These are phyloP conservation scores for Hypolimnas misippus DNA, from an alignment of 2,888 invertebrate genomes.

Conservation along the genomic window DNA sequence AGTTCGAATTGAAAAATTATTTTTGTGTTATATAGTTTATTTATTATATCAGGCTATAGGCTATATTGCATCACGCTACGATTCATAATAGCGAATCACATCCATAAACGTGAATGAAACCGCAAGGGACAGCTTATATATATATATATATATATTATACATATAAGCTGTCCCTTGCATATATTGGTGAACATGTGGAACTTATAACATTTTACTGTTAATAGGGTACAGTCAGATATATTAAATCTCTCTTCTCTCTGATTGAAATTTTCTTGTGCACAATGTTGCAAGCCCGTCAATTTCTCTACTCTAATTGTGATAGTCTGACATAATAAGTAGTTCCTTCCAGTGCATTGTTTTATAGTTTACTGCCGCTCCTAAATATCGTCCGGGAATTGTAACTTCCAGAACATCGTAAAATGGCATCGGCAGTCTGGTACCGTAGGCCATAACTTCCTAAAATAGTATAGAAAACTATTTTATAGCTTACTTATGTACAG, in stretches of 20 bases:
- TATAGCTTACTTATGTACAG: conserved; percentile 8
- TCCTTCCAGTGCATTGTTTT: conserved; percentile 45
- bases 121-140: no score
- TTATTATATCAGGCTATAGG: no score
- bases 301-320: not conserved
- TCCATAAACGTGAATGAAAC: no score
- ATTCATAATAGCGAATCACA: no score
- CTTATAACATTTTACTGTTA: no score
- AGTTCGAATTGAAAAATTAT: no score
- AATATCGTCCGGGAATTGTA: conserved; percentile 62
- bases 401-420: conserved; percentile 47
- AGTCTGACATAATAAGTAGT: conserved; percentile 6
- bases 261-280: not conserved
- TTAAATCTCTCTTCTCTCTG: not conserved
- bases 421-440: conserved; percentile 39
- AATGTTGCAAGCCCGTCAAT: not conserved
- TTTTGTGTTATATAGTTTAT: no score
- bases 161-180: no score
- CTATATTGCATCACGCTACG: no score
- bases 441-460: conserved; percentile 43
- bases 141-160: no score
- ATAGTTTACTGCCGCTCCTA: conserved; percentile 54
- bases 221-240: no score
- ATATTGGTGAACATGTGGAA: no score
- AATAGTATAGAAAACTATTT: conserved; percentile 29